Evolutionary conservation across 2,113 vertebrate genomes (phyloP).

Genomic region (Clarias batrachus): DNA sequence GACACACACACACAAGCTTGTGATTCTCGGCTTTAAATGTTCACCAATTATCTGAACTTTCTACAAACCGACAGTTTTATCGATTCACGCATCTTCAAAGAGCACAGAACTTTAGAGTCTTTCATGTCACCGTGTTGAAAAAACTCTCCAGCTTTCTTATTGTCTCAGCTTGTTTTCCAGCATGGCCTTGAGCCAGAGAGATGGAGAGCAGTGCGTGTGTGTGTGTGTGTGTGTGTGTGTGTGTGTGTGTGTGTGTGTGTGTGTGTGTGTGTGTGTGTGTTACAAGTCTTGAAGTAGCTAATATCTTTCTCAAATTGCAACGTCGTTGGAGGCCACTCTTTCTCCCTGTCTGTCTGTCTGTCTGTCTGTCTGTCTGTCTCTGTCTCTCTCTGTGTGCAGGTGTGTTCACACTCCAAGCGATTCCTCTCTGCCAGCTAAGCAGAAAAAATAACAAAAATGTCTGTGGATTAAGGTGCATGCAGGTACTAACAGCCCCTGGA

Average conservation of each 20-base stretch:
- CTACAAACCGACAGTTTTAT: constrained; percentile 20
- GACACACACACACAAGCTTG: background rate
- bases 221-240: constrained; percentile 31
- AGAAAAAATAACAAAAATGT: constrained; percentile 65
- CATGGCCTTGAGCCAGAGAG: constrained; percentile 38
- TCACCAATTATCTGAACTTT: constrained; percentile 36
- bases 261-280: constrained; percentile 45
- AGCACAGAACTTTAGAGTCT: constrained; percentile 37
- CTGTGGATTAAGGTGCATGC: constrained; percentile 63
- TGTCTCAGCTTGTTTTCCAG: constrained; percentile 45
- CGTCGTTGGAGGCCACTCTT: constrained; percentile 42
- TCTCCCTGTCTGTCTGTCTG: background rate
- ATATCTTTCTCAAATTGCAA: constrained; percentile 55
- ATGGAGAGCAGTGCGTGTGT: constrained; percentile 15
- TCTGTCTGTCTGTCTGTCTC: background rate
- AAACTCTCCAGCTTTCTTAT: constrained; percentile 28
- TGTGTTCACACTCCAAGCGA: constrained; percentile 55
- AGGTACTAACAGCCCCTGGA: constrained; percentile 57
- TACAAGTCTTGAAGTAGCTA: constrained; percentile 50
- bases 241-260: constrained; percentile 33
- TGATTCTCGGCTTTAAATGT: constrained; percentile 31
- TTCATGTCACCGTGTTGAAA: constrained; percentile 41
- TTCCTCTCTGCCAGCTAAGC: constrained; percentile 65
- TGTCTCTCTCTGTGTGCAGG: constrained; percentile 40
- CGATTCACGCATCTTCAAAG: constrained; percentile 31